These are phyloP conservation scores for Nomada lathburiana DNA, from an alignment of 2,888 invertebrate species.

Conservation along the genomic window DNA sequence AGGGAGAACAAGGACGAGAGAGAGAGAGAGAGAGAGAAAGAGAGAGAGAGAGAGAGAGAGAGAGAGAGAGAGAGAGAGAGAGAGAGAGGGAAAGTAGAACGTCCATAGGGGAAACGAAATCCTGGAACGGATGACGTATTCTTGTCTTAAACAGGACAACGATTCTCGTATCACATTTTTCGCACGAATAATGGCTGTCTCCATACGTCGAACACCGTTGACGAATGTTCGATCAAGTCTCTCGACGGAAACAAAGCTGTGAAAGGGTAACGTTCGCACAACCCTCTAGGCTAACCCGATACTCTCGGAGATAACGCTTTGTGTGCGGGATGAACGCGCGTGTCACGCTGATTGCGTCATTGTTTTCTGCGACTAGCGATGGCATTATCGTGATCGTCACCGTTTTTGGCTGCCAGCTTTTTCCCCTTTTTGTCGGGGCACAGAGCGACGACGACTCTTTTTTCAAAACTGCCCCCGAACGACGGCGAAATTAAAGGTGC, in stretches of 20 bases:
- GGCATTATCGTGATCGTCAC: conserved; percentile 42
- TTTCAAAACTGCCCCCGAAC: neutral
- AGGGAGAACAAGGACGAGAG: neutral
- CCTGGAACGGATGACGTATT: neutral
- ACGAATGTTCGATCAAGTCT: conserved; percentile 55
- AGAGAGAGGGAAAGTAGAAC: neutral
- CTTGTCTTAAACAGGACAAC: conserved; percentile 41
- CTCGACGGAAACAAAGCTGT: conserved; percentile 41
- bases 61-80: neutral
- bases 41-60: too few relatives aligned
- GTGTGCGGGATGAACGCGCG: conserved; percentile 26
- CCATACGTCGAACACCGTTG: conserved; percentile 42
- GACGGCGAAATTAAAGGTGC: conserved; percentile 6
- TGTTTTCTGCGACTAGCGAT: conserved; percentile 41
- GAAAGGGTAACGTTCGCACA: conserved; percentile 47
- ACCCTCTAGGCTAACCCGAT: conserved; percentile 51
- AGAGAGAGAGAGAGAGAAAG: too few relatives aligned
- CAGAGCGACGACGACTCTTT: neutral
- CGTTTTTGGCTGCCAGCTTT: conserved; percentile 21
- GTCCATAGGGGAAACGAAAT: neutral
- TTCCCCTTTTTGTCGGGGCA: conserved; percentile 6
- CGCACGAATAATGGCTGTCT: conserved; percentile 50
- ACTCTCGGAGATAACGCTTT: conserved; percentile 34
- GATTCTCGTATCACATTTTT: conserved; percentile 42
- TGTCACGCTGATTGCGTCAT: conserved; percentile 48